Percentiles rank a stretch among this genome's conserved stretches.
phyloP scores from a whole-genome alignment of 2,113 vertebrate genomes.

The Isurus oxyrinchus region DNA sequence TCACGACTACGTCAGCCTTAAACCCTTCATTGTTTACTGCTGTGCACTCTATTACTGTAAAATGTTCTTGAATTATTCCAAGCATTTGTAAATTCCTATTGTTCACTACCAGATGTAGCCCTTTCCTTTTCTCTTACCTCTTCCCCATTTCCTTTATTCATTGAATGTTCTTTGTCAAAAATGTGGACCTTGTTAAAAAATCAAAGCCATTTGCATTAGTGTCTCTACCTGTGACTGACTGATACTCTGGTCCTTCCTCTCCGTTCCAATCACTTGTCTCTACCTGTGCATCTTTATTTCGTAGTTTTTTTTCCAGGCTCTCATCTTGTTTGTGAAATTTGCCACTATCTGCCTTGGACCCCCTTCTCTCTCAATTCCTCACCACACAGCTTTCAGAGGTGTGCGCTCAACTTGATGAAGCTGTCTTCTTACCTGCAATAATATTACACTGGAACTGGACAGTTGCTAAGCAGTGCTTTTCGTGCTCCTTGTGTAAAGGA shows the following conservation, averaged over 20 bases:
- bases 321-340: background rate
- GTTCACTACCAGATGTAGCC: background rate
- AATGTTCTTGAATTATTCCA: background rate
- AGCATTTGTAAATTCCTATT: background rate
- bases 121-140: no score
- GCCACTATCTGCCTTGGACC: background rate
- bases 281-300: background rate
- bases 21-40: background rate
- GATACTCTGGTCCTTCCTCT: background rate
- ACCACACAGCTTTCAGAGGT: background rate
- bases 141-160: background rate
- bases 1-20: background rate
- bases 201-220: background rate
- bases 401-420: no score
- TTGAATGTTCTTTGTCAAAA: background rate
- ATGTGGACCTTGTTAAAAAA: background rate
- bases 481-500: no score
- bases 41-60: background rate
- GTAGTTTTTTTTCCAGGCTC: background rate
- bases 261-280: background rate
- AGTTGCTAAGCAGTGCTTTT: no score
- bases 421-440: no score
- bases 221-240: background rate
- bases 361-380: background rate
- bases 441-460: no score